Base-by-base conservation (phyloP, 2,888 invertebrate species). In the Diaprepes abbreviatus region DNA sequence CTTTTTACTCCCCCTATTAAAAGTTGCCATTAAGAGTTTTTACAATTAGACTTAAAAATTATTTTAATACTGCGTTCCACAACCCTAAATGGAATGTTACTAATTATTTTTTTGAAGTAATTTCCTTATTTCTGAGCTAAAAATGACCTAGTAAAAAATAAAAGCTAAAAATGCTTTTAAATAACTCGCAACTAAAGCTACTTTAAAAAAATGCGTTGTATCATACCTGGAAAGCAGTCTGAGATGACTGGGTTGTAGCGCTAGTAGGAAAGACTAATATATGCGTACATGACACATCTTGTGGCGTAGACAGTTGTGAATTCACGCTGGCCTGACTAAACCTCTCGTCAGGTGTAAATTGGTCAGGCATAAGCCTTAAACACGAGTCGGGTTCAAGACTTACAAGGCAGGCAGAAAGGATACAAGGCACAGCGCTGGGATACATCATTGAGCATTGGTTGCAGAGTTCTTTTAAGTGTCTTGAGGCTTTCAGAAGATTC, bases 221-320 rank as follows among this genome's bases (percentile, higher is more conserved):
- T n/a, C 60, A 60, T 67, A 73, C 72, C 48, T 83, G 82, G 83
- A 92, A 92, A 63, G 91, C 89, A 50, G 91, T 90, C 83, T 91
- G 92, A 36, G 91, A 90, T 16, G 91, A 91, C 89, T 95, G 95
- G 68, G 96, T 95, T 66, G 95, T 95, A 43, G 97, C 96, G 70
- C 95, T 97, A 38, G 97, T 98, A 55, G 98, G 98, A 86, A 99
- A 98, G 76, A 98, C 98, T 77, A 99, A 90, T 76, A 99, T 98
- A 83, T 99, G 99, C 69, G 98, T 98, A 83, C 95, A 95, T 66
- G 96, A 94, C 73, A 97, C 95, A 86, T 99, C 98, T 74, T 96
- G 91, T 4, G 98, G 98, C 70, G 98, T 98, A 77, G 95, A 94
- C 79, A 98, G 88, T 75, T 94, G 93, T 80, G 93, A 93, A 84